Base-by-base conservation (phyloP, 2,888 invertebrate genomes). In the Micoletzkya japonica region DNA sequence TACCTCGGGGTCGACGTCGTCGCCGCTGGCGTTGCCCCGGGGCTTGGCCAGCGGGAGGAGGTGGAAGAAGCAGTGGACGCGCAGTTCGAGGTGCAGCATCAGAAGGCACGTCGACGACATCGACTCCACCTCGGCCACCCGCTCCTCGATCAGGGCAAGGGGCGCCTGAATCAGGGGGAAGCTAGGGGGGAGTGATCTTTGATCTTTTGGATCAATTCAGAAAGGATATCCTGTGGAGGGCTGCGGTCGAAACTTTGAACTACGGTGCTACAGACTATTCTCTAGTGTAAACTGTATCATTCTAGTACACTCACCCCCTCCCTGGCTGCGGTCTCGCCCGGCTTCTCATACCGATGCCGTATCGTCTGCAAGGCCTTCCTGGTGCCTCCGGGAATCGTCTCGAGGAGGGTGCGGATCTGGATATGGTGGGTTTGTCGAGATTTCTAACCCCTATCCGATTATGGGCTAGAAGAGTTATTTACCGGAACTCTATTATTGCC, bases 1-100 rank as follows among this genome's bases (percentile, higher is more conserved):
- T 17, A 75, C 82, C 70, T 83, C 84, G 14, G 76, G 76, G 70
- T 86, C 86, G 10, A 77, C 77, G 60, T 85, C 85, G 37, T 84
- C 83, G 20, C 77, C 74, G 7, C 73, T 63, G 0, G 73, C 73
- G 6, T 69, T 60, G 30, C 73, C 72, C 66, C 86, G 86, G 77
- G 86, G 86, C 74, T 86, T 86, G 30, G 89, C 88, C 52, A 90
- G 87, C 3, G 91, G 90, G 71, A 90, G 89, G 76, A 96, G 88
- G 88, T 94, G 94, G 88, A 93, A 93, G 88, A 96, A 95, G 87
- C 95, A 96, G 86, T 95, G 94, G 56, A 96, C 94, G 4, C 79
- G 82, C 80, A 93, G 92, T 89, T 97, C 96, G 79, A 96, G 89
- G 89, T 96, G 95, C 68, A 96, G 88, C 72, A 96, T 91, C 54